Conservation (phyloP, 2,888 invertebrate genomes). For the Aphidius colemani region DNA sequence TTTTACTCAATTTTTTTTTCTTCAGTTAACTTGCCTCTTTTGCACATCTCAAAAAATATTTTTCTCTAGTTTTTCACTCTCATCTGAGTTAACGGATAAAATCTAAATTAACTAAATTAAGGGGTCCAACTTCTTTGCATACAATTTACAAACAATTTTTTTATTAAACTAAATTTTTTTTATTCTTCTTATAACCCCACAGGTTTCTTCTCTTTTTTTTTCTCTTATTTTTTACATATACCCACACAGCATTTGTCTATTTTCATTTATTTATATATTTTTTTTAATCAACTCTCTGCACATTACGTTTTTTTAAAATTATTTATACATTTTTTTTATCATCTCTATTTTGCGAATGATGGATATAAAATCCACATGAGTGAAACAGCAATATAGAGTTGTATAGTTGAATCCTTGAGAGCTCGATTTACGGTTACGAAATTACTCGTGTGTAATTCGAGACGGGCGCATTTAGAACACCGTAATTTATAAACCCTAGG, state of each 20-base stretch:
- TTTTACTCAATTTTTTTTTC: conserved; percentile 30
- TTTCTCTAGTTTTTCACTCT: conserved; percentile 33
- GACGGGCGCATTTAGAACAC: conserved; percentile 39
- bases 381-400: no score
- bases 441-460: conserved; percentile 52
- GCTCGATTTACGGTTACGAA: conserved; percentile 58
- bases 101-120: conserved; percentile 62
- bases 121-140: conserved; percentile 52
- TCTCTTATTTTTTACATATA: conserved; percentile 11
- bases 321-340: conserved; percentile 1
- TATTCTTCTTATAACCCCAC: conserved; percentile 20
- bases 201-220: conserved; percentile 15
- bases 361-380: neutral
- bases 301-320: neutral
- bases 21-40: conserved; percentile 19
- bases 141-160: conserved; percentile 52
- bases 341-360: neutral
- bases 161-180: conserved; percentile 16
- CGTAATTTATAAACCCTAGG: conserved; percentile 40
- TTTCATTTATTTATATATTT: conserved; percentile 21
- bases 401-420: conserved; percentile 52
- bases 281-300: neutral
- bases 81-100: conserved; percentile 57
- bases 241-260: conserved; percentile 18
- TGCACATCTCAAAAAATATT: conserved; percentile 27